These are phyloP conservation scores for Tamandua tetradactyla DNA, from an alignment of 2,797 vertebrate species.

Conservation along the genomic window DNA sequence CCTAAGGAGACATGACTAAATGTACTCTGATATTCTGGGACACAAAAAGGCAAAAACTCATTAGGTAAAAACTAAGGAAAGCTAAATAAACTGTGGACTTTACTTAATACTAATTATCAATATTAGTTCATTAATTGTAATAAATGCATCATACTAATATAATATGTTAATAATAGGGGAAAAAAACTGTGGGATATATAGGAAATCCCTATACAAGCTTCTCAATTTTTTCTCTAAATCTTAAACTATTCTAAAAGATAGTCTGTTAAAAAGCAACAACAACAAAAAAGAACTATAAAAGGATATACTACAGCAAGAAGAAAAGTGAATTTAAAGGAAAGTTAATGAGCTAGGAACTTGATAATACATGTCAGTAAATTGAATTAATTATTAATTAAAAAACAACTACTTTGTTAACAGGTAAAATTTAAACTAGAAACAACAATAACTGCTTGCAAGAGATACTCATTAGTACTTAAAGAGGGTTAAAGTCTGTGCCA, in stretches of 20 bases:
- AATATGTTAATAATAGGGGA: not conserved
- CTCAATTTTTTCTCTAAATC: not conserved
- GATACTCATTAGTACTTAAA: not conserved
- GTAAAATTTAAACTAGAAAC: not conserved
- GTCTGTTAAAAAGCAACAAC: not conserved
- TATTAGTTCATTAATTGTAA: not conserved
- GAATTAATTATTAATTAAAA: slow-evolving; percentile 22
- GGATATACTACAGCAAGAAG: not conserved
- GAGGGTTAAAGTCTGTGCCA: not conserved
- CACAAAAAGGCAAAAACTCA: not conserved
- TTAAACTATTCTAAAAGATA: not conserved
- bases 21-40: not conserved
- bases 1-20: not conserved
- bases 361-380: slow-evolving; percentile 22
- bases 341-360: not conserved
- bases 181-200: not conserved
- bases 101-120: not conserved
- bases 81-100: not conserved
- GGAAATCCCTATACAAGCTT: not conserved
- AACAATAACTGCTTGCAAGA: not conserved
- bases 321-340: not conserved
- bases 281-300: not conserved
- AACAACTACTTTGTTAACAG: not conserved
- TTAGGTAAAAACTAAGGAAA: not conserved
- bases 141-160: not conserved